Percentiles rank a stretch among this genome's conserved stretches.
phyloP scores from a whole-genome alignment of 2,888 invertebrate genomes.

The Doris montereyensis region DNA sequence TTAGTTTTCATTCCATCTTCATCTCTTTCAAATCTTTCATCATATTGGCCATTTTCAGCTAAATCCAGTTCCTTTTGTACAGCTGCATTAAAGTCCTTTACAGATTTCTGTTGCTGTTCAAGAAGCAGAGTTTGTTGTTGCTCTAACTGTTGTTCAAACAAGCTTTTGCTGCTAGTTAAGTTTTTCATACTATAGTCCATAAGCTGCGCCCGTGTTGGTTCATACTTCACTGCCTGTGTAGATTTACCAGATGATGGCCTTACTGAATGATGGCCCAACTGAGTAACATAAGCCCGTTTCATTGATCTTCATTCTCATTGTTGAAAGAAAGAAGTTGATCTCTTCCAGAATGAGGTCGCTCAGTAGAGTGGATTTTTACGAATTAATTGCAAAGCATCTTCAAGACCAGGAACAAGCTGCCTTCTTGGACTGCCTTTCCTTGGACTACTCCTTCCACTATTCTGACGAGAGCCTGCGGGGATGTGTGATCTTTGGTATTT shows the following conservation, averaged over 20 bases:
- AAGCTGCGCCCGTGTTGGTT: slow-evolving; percentile 47
- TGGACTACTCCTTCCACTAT: slow-evolving; percentile 36
- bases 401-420: slow-evolving; percentile 48
- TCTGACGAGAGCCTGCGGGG: slow-evolving; percentile 44
- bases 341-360: slow-evolving; percentile 39
- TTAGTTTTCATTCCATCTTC: slow-evolving; percentile 35
- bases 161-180: slow-evolving; percentile 60
- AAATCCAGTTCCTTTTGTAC: slow-evolving; percentile 61
- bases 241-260: slow-evolving; percentile 42
- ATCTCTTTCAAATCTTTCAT: slow-evolving; percentile 3
- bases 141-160: slow-evolving; percentile 68
- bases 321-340: slow-evolving; percentile 33
- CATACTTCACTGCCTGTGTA: slow-evolving; percentile 4
- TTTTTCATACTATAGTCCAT: slow-evolving; percentile 63
- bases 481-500: slow-evolving; percentile 65
- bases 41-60: slow-evolving; percentile 40
- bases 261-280: slow-evolving; percentile 23
- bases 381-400: slow-evolving; percentile 61
- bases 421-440: slow-evolving; percentile 42
- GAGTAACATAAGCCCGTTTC: slow-evolving; percentile 52
- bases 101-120: slow-evolving; percentile 62
- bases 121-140: slow-evolving; percentile 62
- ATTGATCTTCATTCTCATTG: slow-evolving; percentile 52
- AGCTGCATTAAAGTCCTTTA: slow-evolving; percentile 64
- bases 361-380: slow-evolving; percentile 49